Conservation (phyloP, 2,888 invertebrate species). For the Erynnis tages region DNA sequence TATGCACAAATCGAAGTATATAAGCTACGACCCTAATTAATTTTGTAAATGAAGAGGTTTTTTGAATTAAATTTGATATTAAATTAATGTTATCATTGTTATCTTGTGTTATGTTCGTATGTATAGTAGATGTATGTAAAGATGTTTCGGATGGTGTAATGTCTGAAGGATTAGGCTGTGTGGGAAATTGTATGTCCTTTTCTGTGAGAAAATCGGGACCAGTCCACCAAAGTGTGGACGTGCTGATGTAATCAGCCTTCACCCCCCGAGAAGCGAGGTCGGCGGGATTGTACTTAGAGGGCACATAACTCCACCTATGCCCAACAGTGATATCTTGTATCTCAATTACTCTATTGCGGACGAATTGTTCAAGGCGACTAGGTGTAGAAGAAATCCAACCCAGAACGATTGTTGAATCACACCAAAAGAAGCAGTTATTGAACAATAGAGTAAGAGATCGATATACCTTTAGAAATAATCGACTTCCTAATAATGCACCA, state of each 20-base stretch:
- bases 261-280: conserved; percentile 23
- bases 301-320: conserved; percentile 18
- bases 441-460: conserved; percentile 2
- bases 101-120: neutral
- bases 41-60: conserved; percentile 15
- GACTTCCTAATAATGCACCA: conserved; percentile 18
- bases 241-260: conserved; percentile 27
- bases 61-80: conserved; percentile 18
- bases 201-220: conserved; percentile 10
- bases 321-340: conserved; percentile 12
- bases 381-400: conserved; percentile 8
- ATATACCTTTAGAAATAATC: conserved; percentile 12
- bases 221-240: conserved; percentile 24
- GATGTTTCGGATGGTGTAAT: neutral
- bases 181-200: conserved; percentile 13
- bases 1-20: conserved; percentile 20
- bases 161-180: conserved; percentile 2
- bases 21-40: conserved; percentile 11
- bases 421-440: conserved; percentile 13
- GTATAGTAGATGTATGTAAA: neutral
- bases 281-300: conserved; percentile 18
- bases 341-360: conserved; percentile 16
- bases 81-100: conserved; percentile 11
- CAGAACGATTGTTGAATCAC: conserved; percentile 7
- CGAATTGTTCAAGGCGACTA: conserved; percentile 12